A percentile compares a stretch with the other conserved stretches of the same genome.
These are phyloP conservation scores for Caenorhabditis plicata DNA, from an alignment of 2,888 invertebrate genomes.

Conservation along the genomic window DNA sequence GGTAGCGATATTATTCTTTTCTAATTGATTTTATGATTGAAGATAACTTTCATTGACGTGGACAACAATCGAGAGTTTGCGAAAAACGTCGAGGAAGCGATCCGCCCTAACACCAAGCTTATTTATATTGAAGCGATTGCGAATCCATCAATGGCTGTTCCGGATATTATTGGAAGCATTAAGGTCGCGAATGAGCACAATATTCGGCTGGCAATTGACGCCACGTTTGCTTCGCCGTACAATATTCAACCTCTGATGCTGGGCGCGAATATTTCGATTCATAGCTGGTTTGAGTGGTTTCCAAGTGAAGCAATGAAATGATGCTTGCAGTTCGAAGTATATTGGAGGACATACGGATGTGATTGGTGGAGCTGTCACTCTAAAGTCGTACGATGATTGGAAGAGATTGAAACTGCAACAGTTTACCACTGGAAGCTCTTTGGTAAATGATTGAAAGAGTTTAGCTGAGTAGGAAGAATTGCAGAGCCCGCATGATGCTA, in stretches of 20 bases:
- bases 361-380: slow-evolving; percentile 64
- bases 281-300: slow-evolving; percentile 61
- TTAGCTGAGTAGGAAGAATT: neutral
- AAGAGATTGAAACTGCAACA: slow-evolving; percentile 44
- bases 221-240: slow-evolving; percentile 66
- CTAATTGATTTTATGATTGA: neutral
- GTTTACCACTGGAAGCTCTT: slow-evolving; percentile 36
- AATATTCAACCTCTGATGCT: slow-evolving; percentile 64
- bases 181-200: slow-evolving; percentile 28
- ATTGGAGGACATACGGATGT: slow-evolving; percentile 68
- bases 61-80: slow-evolving; percentile 36
- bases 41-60: slow-evolving; percentile 34
- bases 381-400: slow-evolving; percentile 32
- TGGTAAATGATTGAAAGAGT: slow-evolving; percentile 11
- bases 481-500: slow-evolving; percentile 42
- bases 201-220: slow-evolving; percentile 64
- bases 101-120: slow-evolving; percentile 66
- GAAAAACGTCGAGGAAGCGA: slow-evolving; percentile 57
- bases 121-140: slow-evolving; percentile 67
- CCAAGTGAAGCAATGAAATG: neutral
- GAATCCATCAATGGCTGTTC: slow-evolving; percentile 66
- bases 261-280: slow-evolving; percentile 66
- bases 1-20: neutral
- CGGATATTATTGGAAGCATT: slow-evolving; percentile 65
- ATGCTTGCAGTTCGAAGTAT: slow-evolving; percentile 65